These are phyloP conservation scores for Linurgus olivaceus DNA, from an alignment of 2,797 vertebrate genomes.

Conservation along the genomic window DNA sequence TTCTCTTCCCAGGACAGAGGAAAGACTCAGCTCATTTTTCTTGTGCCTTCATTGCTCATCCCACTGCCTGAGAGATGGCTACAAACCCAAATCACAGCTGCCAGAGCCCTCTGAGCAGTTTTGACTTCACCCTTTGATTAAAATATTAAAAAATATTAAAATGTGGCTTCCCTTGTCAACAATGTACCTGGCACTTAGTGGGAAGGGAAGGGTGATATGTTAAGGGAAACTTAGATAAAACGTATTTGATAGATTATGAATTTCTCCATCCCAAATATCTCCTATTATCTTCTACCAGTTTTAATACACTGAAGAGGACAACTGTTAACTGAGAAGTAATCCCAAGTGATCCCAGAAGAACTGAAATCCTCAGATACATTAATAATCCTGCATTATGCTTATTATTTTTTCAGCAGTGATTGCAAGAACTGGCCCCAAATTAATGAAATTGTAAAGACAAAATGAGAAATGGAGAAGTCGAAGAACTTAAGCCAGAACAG, in stretches of 20 bases:
- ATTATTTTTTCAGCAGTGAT: neutral
- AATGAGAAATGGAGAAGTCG: neutral
- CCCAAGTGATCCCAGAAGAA: neutral
- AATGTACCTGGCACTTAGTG: neutral
- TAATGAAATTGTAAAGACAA: neutral
- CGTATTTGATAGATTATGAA: neutral
- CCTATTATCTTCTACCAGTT: neutral
- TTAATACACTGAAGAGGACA: neutral
- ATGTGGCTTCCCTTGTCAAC: neutral
- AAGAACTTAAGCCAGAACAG: neutral
- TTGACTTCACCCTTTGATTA: neutral
- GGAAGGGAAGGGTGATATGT: neutral
- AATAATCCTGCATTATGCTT: neutral
- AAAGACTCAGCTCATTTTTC: neutral
- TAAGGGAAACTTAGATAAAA: neutral
- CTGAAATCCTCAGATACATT: neutral
- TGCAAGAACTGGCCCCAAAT: neutral
- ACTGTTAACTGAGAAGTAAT: neutral
- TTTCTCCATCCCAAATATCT: neutral
- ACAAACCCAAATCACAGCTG: neutral
- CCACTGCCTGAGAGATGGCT: neutral
- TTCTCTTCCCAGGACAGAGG: neutral
- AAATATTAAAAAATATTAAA: neutral
- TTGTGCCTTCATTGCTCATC: neutral
- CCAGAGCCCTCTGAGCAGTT: neutral